Base-by-base conservation (phyloP, 2,888 invertebrate genomes). In the Doris montereyensis region DNA sequence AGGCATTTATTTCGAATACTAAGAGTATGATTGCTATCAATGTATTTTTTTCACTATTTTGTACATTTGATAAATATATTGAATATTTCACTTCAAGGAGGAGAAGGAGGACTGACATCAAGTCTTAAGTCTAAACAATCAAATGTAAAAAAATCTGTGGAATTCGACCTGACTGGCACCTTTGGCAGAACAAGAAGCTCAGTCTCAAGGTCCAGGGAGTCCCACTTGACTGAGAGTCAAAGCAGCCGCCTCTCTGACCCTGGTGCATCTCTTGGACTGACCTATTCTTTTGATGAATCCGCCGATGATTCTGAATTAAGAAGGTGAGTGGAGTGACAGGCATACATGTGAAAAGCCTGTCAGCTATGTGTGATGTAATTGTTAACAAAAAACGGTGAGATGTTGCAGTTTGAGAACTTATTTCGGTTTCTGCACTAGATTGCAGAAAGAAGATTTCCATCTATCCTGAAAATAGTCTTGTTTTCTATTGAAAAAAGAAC, bases 221-320 rank as follows among this genome's bases (percentile, higher is more conserved):
- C 68, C 21, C 10, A 28, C n/a, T 2, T 4, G 3, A 17, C 8
- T 26, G n/a, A n/a, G n/a, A 17, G 8, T 10, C 8, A 41, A 5
- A 41, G 52, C 52, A 41, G 52, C 58, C 82, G 85, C 13, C 78
- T 82, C n/a, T 79, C 81, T 4, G 80, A 81, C 34, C 68, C 81
- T 28, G 82, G 83, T 21, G 81, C 81, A 30, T 87, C 87, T 3
- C 80, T 86, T n/a, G 87, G 87, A 0, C 34, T 85, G 58, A 84
- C 82, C 1, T 86, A 87, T 65, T 86, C 87, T 26, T 85, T 85
- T 52, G 87, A 87, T 32, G 84, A 83, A 0, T 82, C 85, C 1
- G n/a, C 75, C 41, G 79, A 79, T 79, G 79, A 79, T 8, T 75
- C 79, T 4, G 79, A 79, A 62, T 52, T 79, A 34, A 75, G 28